A percentile compares a stretch with the other conserved stretches of the same genome.
Conservation (phyloP, 2,888 invertebrate genomes). For the Pachydiplax longipennis region DNA sequence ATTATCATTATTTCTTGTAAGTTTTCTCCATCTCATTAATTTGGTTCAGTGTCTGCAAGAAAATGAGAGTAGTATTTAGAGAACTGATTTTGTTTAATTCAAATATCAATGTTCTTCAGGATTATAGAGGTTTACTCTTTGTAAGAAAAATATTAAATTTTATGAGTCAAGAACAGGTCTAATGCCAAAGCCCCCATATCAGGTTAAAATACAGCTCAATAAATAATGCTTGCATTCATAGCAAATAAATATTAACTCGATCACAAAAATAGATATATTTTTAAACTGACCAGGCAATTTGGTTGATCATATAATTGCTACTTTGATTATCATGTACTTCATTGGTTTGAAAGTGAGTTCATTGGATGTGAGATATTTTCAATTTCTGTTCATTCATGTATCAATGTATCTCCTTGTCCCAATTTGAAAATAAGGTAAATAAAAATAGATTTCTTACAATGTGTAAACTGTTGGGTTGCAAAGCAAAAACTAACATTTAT, state of each 20-base stretch:
- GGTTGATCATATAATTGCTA: neutral
- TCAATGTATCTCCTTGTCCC: neutral
- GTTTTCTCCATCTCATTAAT: neutral
- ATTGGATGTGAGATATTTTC: neutral
- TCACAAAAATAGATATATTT: neutral
- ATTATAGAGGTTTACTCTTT: neutral
- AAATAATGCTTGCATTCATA: slow-evolving; percentile 3
- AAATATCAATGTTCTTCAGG: neutral
- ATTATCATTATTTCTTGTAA: neutral
- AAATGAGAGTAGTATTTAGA: neutral
- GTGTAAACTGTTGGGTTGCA: neutral
- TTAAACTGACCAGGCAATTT: neutral
- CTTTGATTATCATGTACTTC: neutral
- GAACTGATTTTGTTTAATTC: neutral
- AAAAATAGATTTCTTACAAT: neutral
- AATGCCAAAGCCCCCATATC: neutral
- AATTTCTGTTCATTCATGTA: neutral
- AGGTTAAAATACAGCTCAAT: neutral
- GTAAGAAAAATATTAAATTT: neutral
- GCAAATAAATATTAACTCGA: slow-evolving; percentile 8
- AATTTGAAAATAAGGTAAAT: neutral
- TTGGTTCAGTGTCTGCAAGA: neutral
- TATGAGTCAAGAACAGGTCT: neutral
- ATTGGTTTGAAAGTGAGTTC: neutral
- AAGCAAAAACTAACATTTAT: neutral